Evolutionary conservation across 35 echinoderm and acorn worm species (phyloP).

Genomic region (Lytechinus variegatus): DNA sequence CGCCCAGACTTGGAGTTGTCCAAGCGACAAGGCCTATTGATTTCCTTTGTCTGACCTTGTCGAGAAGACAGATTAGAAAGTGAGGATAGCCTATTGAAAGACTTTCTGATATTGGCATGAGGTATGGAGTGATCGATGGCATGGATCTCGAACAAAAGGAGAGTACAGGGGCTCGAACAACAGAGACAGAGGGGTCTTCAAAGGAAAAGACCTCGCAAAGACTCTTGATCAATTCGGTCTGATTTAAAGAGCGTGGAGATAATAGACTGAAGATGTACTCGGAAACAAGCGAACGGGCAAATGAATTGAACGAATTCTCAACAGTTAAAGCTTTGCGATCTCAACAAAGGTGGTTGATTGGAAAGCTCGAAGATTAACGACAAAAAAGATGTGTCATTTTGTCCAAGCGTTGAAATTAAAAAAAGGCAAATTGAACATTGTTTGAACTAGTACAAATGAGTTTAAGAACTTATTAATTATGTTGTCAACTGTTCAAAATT

Average conservation of each 20-base stretch:
- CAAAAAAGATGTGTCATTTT: too few relatives aligned
- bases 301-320: neutral
- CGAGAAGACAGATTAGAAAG: neutral
- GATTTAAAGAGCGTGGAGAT: neutral
- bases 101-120: neutral
- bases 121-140: neutral
- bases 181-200: neutral
- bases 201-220: neutral
- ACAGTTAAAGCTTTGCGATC: neutral
- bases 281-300: neutral
- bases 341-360: neutral
- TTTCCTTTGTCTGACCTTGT: neutral
- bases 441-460: too few relatives aligned
- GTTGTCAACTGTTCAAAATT: too few relatives aligned
- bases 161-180: neutral
- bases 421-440: too few relatives aligned
- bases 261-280: too few relatives aligned
- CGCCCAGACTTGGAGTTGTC: neutral
- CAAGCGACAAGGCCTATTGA: neutral
- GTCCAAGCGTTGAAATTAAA: too few relatives aligned
- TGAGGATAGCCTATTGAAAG: neutral
- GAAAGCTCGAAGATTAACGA: too few relatives aligned
- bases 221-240: neutral
- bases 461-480: too few relatives aligned
- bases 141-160: neutral